These are phyloP conservation scores for Siniperca scherzeri DNA, from an alignment of 2,797 vertebrate species.

Conservation along the genomic window DNA sequence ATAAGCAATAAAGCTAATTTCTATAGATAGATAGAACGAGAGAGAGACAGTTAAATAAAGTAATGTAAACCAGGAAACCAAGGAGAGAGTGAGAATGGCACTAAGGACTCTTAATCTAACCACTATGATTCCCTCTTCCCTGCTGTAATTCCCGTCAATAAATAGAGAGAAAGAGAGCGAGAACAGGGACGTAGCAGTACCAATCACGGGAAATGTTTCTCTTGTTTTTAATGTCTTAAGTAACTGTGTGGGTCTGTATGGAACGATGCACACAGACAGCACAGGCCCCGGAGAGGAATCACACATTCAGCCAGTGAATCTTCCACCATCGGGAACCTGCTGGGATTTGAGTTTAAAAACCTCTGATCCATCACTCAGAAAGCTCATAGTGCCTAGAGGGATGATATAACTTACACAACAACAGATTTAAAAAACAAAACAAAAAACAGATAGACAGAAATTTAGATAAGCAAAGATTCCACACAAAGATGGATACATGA, in stretches of 20 bases:
- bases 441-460: conserved; percentile 7
- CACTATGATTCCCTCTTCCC: conserved; percentile 27
- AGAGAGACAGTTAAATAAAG: conserved; percentile 3
- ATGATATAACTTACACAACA: conserved; percentile 24
- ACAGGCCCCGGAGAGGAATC: conserved; percentile 51
- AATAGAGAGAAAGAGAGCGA: conserved; percentile 19
- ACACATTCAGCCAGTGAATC: conserved; percentile 63
- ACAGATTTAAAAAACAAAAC: background rate
- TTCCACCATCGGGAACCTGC: conserved; percentile 43
- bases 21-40: background rate
- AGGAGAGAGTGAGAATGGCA: conserved; percentile 25
- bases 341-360: conserved; percentile 62
- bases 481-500: background rate
- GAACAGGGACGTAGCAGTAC: background rate
- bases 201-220: conserved; percentile 28
- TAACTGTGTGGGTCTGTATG: conserved; percentile 19
- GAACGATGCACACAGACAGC: conserved; percentile 62
- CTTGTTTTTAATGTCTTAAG: conserved; percentile 30
- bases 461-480: background rate
- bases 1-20: too few relatives aligned
- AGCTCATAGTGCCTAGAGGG: conserved; percentile 11
- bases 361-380: conserved; percentile 53
- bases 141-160: conserved; percentile 33
- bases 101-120: conserved; percentile 52
- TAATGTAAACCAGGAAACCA: conserved; percentile 34